Conservation (phyloP, 2,888 invertebrate species). For the Papilio demoleus region DNA sequence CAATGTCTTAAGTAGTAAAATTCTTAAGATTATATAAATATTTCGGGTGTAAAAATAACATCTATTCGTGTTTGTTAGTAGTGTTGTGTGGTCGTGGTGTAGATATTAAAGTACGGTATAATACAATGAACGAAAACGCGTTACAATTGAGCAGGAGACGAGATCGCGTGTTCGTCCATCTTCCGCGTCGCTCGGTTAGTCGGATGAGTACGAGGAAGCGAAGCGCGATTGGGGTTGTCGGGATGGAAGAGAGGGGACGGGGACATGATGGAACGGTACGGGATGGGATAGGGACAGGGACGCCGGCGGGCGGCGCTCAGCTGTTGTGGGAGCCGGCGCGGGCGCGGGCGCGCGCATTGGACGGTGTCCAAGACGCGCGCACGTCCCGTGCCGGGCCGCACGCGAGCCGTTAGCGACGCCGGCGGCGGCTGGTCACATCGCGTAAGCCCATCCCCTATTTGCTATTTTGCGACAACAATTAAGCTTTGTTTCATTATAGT, state of each 20-base stretch:
- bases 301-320: constrained; percentile 73
- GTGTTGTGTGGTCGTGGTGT: constrained; percentile 80
- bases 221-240: constrained; percentile 50
- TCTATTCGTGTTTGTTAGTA: constrained; percentile 82
- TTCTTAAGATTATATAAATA: constrained; percentile 57
- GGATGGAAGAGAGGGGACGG: constrained; percentile 40
- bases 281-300: constrained; percentile 52
- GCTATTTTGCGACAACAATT: constrained; percentile 82
- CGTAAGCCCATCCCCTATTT: constrained; percentile 88
- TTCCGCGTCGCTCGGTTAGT: constrained; percentile 75
- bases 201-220: constrained; percentile 76
- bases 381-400: constrained; percentile 72
- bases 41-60: constrained; percentile 83
- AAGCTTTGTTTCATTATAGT: constrained; percentile 77
- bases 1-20: constrained; percentile 63
- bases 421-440: constrained; percentile 88
- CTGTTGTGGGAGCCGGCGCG: constrained; percentile 76
- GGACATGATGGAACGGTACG: constrained; percentile 42
- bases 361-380: constrained; percentile 65
- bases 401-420: constrained; percentile 67
- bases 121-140: constrained; percentile 77
- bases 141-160: constrained; percentile 49
- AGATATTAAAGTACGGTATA: constrained; percentile 59
- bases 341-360: constrained; percentile 64
- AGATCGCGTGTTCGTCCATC: constrained; percentile 77